Evolutionary conservation across 2,888 invertebrate species (phyloP).

Genomic region (Platypus cylindrus): DNA sequence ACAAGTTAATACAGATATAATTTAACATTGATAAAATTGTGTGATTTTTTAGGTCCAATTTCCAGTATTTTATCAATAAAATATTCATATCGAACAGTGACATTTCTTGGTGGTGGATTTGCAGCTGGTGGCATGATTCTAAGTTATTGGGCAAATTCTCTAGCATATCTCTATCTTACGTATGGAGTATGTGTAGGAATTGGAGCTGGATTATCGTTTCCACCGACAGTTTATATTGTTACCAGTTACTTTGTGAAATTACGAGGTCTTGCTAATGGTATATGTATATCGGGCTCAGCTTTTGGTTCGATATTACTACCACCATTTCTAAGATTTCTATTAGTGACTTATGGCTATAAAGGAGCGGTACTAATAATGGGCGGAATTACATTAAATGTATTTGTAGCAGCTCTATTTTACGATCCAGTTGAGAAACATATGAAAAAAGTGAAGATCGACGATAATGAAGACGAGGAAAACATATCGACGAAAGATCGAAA

Average conservation of each 20-base stretch:
- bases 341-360: slow-evolving; percentile 64
- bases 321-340: slow-evolving; percentile 56
- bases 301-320: slow-evolving; percentile 77
- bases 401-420: slow-evolving; percentile 73
- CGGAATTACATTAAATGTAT: slow-evolving; percentile 68
- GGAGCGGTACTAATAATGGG: slow-evolving; percentile 73
- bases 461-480: slow-evolving; percentile 33
- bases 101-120: slow-evolving; percentile 67
- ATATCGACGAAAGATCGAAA: too few relatives aligned
- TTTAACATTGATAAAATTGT: too few relatives aligned
- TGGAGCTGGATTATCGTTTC: slow-evolving; percentile 76
- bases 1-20: too few relatives aligned
- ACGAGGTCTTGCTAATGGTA: slow-evolving; percentile 73
- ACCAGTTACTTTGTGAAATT: slow-evolving; percentile 72
- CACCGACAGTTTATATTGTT: slow-evolving; percentile 81
- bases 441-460: slow-evolving; percentile 42
- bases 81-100: slow-evolving; percentile 74
- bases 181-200: slow-evolving; percentile 73
- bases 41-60: slow-evolving; percentile 68
- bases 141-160: slow-evolving; percentile 69
- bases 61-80: slow-evolving; percentile 74
- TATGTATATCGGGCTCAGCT: slow-evolving; percentile 80
- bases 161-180: slow-evolving; percentile 66
- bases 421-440: slow-evolving; percentile 74
- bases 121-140: slow-evolving; percentile 75